phyloP scores from a whole-genome alignment of 1,140 invertebrate species.

The Drosophila bocki region DNA sequence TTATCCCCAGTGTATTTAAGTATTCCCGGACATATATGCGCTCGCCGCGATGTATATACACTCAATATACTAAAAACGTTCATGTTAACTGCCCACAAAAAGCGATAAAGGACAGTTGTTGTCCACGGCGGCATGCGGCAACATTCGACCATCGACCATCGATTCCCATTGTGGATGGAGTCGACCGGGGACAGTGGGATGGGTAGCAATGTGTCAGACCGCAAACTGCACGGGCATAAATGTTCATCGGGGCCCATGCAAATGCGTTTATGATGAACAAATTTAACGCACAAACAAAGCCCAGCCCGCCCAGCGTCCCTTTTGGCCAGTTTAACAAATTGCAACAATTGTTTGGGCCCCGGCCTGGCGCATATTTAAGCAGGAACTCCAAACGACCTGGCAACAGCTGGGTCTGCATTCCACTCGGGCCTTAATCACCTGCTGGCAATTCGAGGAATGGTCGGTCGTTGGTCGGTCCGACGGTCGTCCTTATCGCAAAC shows the following conservation, averaged over 20 bases:
- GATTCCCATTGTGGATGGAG: constrained; percentile 24
- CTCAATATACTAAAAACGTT: constrained; percentile 49
- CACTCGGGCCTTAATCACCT: constrained; percentile 55
- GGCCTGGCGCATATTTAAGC: constrained; percentile 35
- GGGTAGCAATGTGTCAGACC: constrained; percentile 63
- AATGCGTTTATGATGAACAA: constrained; percentile 83
- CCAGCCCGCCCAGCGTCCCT: constrained; percentile 22
- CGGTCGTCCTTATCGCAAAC: constrained; percentile 24
- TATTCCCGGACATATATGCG: constrained; percentile 26
- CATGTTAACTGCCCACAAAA: constrained; percentile 81
- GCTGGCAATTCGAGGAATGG: constrained; percentile 43
- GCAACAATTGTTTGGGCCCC: constrained; percentile 48
- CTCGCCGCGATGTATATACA: constrained; percentile 22
- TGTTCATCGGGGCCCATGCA: constrained; percentile 40
- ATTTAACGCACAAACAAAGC: constrained; percentile 63
- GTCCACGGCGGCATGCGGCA: constrained; percentile 41
- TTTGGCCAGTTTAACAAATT: constrained; percentile 51
- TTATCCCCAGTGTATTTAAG: constrained; percentile 1
- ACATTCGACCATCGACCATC: constrained; percentile 36
- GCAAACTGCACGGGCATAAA: constrained; percentile 64
- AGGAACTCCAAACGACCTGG: constrained; percentile 43
- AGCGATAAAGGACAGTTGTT: constrained; percentile 79
- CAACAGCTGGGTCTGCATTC: constrained; percentile 56
- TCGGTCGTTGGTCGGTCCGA: constrained; percentile 2
- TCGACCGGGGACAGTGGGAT: constrained; percentile 17